Conservation (phyloP, 2,797 vertebrate genomes). For the Scarus forsteni region DNA sequence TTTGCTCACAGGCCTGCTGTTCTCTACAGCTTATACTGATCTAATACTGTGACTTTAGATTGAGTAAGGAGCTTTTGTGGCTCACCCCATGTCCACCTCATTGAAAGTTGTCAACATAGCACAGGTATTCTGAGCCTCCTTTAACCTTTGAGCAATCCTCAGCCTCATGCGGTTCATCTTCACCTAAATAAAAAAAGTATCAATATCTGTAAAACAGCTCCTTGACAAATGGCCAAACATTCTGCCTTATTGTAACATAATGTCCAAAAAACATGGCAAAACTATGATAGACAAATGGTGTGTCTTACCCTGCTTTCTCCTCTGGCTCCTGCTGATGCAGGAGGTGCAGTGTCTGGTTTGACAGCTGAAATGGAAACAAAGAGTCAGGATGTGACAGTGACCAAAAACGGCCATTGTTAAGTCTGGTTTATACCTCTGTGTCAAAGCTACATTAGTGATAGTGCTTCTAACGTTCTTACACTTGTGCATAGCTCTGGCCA, state of each 20-base stretch:
- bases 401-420: neutral
- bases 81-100: slow-evolving; percentile 96
- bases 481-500: too few relatives aligned
- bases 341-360: slow-evolving; percentile 82
- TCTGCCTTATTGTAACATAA: too few relatives aligned
- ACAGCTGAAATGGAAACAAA: slow-evolving; percentile 81
- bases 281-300: too few relatives aligned
- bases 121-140: slow-evolving; percentile 95
- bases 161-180: slow-evolving; percentile 97
- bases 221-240: too few relatives aligned
- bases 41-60: too few relatives aligned
- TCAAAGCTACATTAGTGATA: too few relatives aligned
- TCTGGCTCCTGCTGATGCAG: slow-evolving; percentile 75
- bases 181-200: slow-evolving; percentile 80
- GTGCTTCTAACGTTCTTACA: too few relatives aligned
- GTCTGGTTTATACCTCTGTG: too few relatives aligned
- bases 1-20: neutral
- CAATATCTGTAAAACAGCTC: neutral
- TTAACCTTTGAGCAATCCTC: slow-evolving; percentile 94
- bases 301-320: slow-evolving; percentile 83
- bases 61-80: neutral
- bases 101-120: slow-evolving; percentile 98
- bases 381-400: neutral
- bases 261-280: too few relatives aligned
- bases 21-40: too few relatives aligned